Conservation (phyloP, 2,888 invertebrate genomes). For the Gibbula magus region DNA sequence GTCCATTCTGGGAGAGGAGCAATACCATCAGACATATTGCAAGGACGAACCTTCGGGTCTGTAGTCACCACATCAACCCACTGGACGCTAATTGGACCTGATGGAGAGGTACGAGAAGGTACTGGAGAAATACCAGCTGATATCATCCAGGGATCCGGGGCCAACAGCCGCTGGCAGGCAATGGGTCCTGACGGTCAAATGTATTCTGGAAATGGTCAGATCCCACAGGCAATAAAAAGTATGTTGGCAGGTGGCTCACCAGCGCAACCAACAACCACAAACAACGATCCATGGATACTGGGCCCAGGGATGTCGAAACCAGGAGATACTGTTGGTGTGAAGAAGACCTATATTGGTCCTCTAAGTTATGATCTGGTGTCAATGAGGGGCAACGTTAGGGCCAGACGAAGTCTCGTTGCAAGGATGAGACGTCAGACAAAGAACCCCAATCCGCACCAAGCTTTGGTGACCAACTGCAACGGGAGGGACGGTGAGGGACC, state of each 20-base stretch:
- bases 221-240: neutral
- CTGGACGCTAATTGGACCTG: conserved; percentile 38
- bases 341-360: conserved; percentile 23
- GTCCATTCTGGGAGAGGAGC: conserved; percentile 18
- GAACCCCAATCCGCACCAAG: conserved; percentile 30
- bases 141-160: neutral
- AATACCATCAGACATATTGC: neutral
- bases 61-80: neutral
- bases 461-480: conserved; percentile 58
- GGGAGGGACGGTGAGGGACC: conserved; percentile 46
- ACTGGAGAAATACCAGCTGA: conserved; percentile 36
- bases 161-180: neutral
- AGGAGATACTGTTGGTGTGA: conserved; percentile 2
- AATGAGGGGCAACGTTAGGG: neutral
- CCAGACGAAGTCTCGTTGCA: neutral
- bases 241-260: neutral
- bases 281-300: neutral
- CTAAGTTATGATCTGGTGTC: conserved; percentile 22
- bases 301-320: neutral
- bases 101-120: conserved; percentile 37
- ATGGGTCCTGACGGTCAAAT: neutral
- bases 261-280: neutral
- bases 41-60: neutral
- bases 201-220: neutral
- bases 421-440: neutral